Base-by-base conservation (phyloP, 2,888 invertebrate genomes). In the Euproctis similis region DNA sequence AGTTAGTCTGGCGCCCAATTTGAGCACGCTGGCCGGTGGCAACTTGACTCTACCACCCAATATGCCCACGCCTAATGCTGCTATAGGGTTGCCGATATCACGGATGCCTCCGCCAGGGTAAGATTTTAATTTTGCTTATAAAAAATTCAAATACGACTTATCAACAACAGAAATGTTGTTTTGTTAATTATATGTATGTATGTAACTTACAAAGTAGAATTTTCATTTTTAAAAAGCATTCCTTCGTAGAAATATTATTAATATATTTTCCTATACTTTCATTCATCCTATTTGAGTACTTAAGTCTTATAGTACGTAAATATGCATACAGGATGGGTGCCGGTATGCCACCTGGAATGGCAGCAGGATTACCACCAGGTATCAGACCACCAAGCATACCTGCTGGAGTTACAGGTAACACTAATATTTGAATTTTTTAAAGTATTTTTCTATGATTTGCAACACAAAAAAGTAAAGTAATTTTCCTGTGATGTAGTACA, bases 91-190 rank as follows among this genome's bases (percentile, higher is more conserved):
- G 34, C 38, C 45, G 2, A 57, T 72, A 27, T 61, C 70, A 0
- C 53, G 69, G 23, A 63, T 77, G 64, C 73, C 76, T 1, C 75
- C 73, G 1, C 73, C 75, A 0, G 72, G 72, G 78, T 78, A 2
- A 50, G 46, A n/a, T n/a, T n/a, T n/a, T n/a, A n/a, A n/a, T n/a
- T n/a, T n/a, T n/a, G n/a, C n/a, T n/a, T n/a, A n/a, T n/a, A n/a
- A n/a, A n/a, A n/a, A n/a, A n/a, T n/a, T n/a, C n/a, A n/a, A n/a
- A n/a, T n/a, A n/a, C n/a, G n/a, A n/a, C n/a, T n/a, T n/a, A n/a
- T n/a, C n/a, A n/a, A n/a, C n/a, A n/a, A n/a, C n/a, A n/a, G n/a
- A n/a, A n/a, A n/a, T n/a, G n/a, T n/a, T n/a, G n/a, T n/a, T n/a
- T n/a, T n/a, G n/a, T n/a, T n/a, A n/a, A n/a, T n/a, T n/a, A n/a